Conservation (phyloP, 1,140 invertebrate genomes). For the Drosophila kurseongensis region DNA sequence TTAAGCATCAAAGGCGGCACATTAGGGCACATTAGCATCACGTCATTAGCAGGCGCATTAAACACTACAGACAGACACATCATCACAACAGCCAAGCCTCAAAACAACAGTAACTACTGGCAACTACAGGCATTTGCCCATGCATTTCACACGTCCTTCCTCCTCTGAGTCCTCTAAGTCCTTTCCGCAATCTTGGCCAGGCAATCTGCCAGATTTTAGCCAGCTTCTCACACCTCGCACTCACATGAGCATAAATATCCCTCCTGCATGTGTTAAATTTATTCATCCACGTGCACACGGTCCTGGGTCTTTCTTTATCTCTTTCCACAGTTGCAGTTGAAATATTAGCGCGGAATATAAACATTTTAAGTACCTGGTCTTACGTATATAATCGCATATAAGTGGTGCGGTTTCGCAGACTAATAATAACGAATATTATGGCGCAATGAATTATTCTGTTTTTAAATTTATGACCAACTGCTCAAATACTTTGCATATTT, state of each 20-base stretch:
- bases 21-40: constrained; percentile 18
- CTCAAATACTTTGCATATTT: background rate
- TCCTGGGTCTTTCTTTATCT: constrained; percentile 6
- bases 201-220: constrained; percentile 72
- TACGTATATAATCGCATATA: constrained; percentile 1
- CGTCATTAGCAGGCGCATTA: constrained; percentile 23
- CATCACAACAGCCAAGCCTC: constrained; percentile 3
- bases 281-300: constrained; percentile 58
- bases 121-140: constrained; percentile 19
- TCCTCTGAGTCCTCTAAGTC: constrained; percentile 17
- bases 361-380: background rate
- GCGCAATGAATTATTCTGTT: background rate
- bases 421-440: background rate
- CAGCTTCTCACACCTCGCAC: constrained; percentile 24
- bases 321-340: constrained; percentile 17
- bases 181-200: constrained; percentile 51
- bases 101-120: constrained; percentile 20
- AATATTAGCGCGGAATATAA: constrained; percentile 4
- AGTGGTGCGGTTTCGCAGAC: background rate
- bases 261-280: constrained; percentile 54
- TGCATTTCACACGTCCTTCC: constrained; percentile 11
- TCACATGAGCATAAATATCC: constrained; percentile 32
- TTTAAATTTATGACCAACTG: background rate
- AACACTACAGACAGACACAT: constrained; percentile 25
- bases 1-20: constrained; percentile 34